phyloP scores from a whole-genome alignment of 37 sponge, comb jelly and placozoan genomes.

The Theonella swinhoei region DNA sequence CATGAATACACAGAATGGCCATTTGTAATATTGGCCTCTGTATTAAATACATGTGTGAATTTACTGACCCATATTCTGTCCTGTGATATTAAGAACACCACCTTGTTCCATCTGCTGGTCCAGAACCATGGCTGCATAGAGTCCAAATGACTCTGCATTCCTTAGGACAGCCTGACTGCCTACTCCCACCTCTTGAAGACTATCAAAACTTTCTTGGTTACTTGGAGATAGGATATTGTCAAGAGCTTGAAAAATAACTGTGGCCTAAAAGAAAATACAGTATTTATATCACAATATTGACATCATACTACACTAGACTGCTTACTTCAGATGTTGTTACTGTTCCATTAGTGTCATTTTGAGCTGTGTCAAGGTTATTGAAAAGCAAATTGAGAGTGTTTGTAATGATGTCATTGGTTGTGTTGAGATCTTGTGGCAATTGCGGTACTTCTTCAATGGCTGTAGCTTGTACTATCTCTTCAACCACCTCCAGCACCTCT shows the following conservation, averaged over 20 bases:
- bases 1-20: background rate
- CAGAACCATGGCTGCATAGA: background rate
- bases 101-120: too few relatives aligned
- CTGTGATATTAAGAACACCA: too few relatives aligned
- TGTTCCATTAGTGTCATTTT: background rate
- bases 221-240: background rate
- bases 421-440: background rate
- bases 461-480: background rate
- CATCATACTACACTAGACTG: too few relatives aligned
- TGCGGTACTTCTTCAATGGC: background rate
- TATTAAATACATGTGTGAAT: too few relatives aligned
- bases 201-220: background rate
- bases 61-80: too few relatives aligned
- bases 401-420: background rate
- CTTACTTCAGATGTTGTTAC: background rate
- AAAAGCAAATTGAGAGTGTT: background rate
- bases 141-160: background rate
- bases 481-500: background rate
- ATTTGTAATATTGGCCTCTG: too few relatives aligned
- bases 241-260: background rate
- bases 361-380: background rate
- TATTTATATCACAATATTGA: background rate
- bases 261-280: background rate
- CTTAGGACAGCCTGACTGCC: background rate
- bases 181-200: background rate